phyloP scores from a whole-genome alignment of 1,140 invertebrate genomes.

The Rhopalosiphum padi region DNA sequence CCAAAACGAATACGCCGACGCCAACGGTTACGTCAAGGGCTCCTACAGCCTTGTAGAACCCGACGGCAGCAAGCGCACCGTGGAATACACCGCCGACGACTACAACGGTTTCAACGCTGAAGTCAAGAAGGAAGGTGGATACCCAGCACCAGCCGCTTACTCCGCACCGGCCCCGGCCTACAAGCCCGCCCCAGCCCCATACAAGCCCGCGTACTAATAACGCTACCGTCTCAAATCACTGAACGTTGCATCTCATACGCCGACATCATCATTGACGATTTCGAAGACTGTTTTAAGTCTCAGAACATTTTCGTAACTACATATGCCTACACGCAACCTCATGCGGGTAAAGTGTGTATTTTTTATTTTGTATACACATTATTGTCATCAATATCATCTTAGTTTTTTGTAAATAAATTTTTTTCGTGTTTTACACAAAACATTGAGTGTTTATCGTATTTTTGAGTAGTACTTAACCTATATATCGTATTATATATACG shows the following conservation, averaged over 20 bases:
- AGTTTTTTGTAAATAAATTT: constrained; percentile 32
- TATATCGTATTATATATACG: background rate
- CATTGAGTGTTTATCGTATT: background rate
- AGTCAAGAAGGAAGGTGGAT: constrained; percentile 58
- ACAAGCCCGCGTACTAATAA: constrained; percentile 34
- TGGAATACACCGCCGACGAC: constrained; percentile 70
- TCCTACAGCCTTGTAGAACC: constrained; percentile 65
- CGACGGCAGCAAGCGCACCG: constrained; percentile 68
- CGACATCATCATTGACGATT: background rate
- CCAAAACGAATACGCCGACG: constrained; percentile 66
- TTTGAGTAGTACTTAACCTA: background rate
- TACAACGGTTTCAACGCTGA: constrained; percentile 68
- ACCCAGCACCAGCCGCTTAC: constrained; percentile 58
- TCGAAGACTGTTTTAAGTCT: constrained; percentile 36
- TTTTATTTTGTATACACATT: background rate
- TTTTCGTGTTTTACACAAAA: background rate
- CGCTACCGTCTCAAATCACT: background rate
- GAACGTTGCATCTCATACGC: background rate
- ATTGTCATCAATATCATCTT: constrained; percentile 1
- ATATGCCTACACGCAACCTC: too few relatives aligned
- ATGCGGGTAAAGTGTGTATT: background rate
- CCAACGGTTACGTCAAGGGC: constrained; percentile 66
- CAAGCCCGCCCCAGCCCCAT: constrained; percentile 40
- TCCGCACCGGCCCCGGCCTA: constrained; percentile 56
- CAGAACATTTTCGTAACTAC: background rate